phyloP scores from a whole-genome alignment of 2,113 vertebrate genomes.

The Leptocoma aspasia region DNA sequence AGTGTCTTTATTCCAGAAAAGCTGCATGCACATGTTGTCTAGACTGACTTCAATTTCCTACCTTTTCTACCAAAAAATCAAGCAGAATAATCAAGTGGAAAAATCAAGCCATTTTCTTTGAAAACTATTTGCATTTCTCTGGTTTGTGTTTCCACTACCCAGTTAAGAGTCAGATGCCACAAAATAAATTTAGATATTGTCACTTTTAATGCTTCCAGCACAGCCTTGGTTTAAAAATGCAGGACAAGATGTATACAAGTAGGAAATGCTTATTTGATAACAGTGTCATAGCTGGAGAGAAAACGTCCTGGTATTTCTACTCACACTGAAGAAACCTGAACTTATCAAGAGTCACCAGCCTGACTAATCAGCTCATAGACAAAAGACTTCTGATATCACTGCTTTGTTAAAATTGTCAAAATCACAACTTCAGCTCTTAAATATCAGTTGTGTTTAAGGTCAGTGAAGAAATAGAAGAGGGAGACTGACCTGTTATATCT shows the following conservation, averaged over 20 bases:
- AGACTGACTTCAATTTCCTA: not conserved
- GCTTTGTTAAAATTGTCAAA: not conserved
- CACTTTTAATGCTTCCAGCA: not conserved
- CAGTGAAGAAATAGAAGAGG: not conserved
- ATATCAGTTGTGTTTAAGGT: not conserved
- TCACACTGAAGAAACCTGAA: not conserved
- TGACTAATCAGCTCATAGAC: not conserved
- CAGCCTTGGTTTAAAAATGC: not conserved
- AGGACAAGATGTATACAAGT: not conserved
- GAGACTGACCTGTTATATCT: not conserved
- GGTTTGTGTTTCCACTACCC: not conserved
- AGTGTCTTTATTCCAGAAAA: not conserved
- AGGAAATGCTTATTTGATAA: not conserved
- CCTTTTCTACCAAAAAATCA: not conserved
- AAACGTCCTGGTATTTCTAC: not conserved
- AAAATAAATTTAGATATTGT: not conserved
- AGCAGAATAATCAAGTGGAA: not conserved
- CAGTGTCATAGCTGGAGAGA: not conserved
- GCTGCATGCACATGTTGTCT: not conserved
- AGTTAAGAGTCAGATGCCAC: not conserved
- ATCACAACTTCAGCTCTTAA: not conserved
- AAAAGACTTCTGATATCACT: not conserved
- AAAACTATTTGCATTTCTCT: not conserved
- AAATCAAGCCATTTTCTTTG: not conserved
- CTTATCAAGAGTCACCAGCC: not conserved